A percentile compares a stretch with the other conserved stretches of the same genome.
phyloP scores from a whole-genome alignment of 2,113 vertebrate genomes.

The Acrocephalus arundinaceus region DNA sequence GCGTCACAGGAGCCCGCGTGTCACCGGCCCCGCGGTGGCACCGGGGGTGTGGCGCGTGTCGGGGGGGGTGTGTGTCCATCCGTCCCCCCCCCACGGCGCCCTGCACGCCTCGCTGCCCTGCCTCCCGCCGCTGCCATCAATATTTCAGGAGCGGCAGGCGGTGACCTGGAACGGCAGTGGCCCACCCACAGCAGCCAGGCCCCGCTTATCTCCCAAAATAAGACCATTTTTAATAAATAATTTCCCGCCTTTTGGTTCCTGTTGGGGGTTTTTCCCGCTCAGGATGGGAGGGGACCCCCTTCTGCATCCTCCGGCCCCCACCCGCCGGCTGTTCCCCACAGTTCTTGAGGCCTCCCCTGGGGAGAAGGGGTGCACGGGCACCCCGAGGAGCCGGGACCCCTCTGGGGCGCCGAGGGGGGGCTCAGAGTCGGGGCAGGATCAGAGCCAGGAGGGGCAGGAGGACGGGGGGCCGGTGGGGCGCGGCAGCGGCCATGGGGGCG shows the following conservation, averaged over 20 bases:
- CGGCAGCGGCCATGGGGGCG: not conserved
- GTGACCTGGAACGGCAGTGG: slow-evolving; percentile 71
- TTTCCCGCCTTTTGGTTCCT: slow-evolving; percentile 60
- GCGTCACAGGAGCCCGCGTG: not conserved
- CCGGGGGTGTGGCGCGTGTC: not conserved
- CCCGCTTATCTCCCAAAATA: slow-evolving; percentile 68
- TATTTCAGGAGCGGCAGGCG: slow-evolving; percentile 73
- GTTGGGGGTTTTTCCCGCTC: not conserved
- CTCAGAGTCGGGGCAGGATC: slow-evolving; percentile 17
- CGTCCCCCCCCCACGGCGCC: rapidly evolving
- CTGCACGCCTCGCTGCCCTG: not conserved
- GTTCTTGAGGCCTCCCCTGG: not conserved
- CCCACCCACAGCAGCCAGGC: not conserved
- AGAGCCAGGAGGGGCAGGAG: slow-evolving; percentile 1
- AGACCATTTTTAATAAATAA: slow-evolving; percentile 81
- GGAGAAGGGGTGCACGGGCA: not conserved
- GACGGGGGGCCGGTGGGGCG: not conserved
- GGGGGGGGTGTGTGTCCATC: not conserved
- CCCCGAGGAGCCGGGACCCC: not conserved
- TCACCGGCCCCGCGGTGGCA: not conserved
- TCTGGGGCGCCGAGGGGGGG: not conserved
- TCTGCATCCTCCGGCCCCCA: not conserved
- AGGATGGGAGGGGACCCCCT: not conserved
- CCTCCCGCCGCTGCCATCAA: slow-evolving; percentile 58
- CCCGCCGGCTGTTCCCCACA: not conserved